Conservation (phyloP, 1,140 invertebrate genomes). For the Neodiprion lecontei region DNA sequence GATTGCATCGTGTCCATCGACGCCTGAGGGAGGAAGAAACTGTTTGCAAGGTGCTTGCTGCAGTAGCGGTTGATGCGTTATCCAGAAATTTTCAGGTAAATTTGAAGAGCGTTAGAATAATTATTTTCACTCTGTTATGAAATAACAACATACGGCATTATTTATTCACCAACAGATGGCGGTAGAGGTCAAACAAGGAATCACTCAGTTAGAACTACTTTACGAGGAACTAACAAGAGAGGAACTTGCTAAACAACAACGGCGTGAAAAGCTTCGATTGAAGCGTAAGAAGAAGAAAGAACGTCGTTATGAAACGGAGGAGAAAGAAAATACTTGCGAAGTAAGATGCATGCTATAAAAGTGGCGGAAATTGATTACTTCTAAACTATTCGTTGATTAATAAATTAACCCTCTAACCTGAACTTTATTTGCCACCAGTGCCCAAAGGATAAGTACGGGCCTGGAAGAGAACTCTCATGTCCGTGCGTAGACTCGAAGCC, state of each 20-base stretch:
- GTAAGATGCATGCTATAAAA: slow-evolving; percentile 35
- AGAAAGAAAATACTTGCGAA: slow-evolving; percentile 63
- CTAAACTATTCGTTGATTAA: not conserved
- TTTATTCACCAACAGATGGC: slow-evolving; percentile 67
- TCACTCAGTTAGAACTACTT: slow-evolving; percentile 83
- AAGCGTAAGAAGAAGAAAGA: slow-evolving; percentile 86
- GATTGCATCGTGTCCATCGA: slow-evolving; percentile 84
- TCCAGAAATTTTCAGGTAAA: slow-evolving; percentile 81
- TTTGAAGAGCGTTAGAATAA: slow-evolving; percentile 10
- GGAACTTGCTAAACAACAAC: slow-evolving; percentile 81
- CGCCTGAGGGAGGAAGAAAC: slow-evolving; percentile 88
- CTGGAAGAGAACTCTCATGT: slow-evolving; percentile 32
- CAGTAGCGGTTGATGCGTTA: slow-evolving; percentile 84
- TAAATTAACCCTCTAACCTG: not conserved
- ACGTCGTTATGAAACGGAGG: slow-evolving; percentile 59
- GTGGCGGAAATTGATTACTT: not conserved
- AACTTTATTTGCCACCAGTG: slow-evolving; percentile 30
- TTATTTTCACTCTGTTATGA: slow-evolving; percentile 4
- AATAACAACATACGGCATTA: not conserved
- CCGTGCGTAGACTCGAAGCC: slow-evolving; percentile 44
- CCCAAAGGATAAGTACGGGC: slow-evolving; percentile 19
- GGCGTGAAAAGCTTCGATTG: slow-evolving; percentile 86
- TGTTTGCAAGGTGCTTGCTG: slow-evolving; percentile 89
- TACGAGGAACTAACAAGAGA: slow-evolving; percentile 84
- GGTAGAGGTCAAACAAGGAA: slow-evolving; percentile 86